Evolutionary conservation across 2,113 vertebrate genomes (phyloP).

Genomic region (Marmota flaviventris): DNA sequence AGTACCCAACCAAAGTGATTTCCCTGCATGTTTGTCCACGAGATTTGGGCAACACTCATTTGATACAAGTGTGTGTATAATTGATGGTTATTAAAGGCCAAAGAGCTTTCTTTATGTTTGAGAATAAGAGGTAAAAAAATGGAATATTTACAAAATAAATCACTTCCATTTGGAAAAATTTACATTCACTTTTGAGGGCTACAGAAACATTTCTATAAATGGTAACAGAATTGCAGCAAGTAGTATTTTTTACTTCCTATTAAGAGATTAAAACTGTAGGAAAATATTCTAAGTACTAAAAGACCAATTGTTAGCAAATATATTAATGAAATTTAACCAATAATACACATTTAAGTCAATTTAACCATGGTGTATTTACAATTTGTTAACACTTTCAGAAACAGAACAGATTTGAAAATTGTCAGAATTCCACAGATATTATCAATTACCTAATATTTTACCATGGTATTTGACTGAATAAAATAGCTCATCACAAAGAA

Average conservation of each 20-base stretch:
- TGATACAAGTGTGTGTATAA: background rate
- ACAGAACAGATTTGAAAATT: background rate
- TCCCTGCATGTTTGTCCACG: background rate
- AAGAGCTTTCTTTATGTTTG: background rate
- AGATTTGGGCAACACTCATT: background rate
- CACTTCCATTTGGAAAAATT: constrained; percentile 30
- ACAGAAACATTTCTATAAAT: background rate
- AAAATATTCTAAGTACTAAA: constrained; percentile 4
- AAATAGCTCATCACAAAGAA: background rate
- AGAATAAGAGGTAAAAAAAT: background rate
- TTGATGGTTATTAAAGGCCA: background rate
- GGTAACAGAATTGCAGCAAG: background rate
- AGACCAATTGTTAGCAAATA: constrained; percentile 28
- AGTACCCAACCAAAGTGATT: background rate
- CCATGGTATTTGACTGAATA: background rate
- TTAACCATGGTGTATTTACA: background rate
- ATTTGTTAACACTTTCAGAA: constrained; percentile 34
- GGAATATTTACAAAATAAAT: constrained; percentile 31
- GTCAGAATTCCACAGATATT: constrained; percentile 17
- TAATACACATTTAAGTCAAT: constrained; percentile 27
- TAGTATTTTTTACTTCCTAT: background rate
- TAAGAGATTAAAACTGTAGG: background rate
- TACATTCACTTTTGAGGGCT: background rate
- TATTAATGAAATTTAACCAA: constrained; percentile 20
- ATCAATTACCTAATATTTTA: background rate